Base-by-base conservation (phyloP, 2,797 vertebrate genomes). In the Sebastes itinus region DNA sequence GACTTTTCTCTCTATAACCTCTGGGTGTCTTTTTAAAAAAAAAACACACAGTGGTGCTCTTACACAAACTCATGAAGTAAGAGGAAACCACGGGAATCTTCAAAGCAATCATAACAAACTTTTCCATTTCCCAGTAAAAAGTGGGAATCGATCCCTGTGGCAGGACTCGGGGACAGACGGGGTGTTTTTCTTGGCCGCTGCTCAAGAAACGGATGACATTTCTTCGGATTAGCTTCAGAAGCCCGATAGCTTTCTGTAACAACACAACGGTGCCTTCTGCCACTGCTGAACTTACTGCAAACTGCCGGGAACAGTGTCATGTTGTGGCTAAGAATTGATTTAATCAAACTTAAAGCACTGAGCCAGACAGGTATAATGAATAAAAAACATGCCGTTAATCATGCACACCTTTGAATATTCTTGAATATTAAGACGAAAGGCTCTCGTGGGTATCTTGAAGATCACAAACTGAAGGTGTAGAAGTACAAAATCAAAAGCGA, bases 81-180 rank as follows among this genome's bases (percentile, higher is more conserved):
- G 86, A 88, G 77, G 93, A 95, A 94, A 95, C 92, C 87, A 49
- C 75, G 56, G 85, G 86, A 92, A 81, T 91, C 92, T 92, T 95
- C 94, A 95, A 95, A 95, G 90, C 88, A 94, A 92, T 89, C 92
- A 95, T 92, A 95, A 95, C 93, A 95, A 93, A 92, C 89, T 91
- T 93, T 94, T 91, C 92, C 88, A 87, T 91, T 91, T 93, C 92
- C 89, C 89, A 89, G 91, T 93, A 91, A 88, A 46, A 92, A 91
- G 79, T 80, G 77, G 89, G 93, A 94, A 92, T 93, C 84, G 83
- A 94, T 94, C 92, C 86, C 88, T 87, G 87, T 86, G 88, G 91
- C 88, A 85, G 85, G 73, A 89, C 89, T 91, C 80, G 2, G 89
- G 87, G 90, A 93, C 88, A 80, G 87, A 78, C 64, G 0, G 52